A percentile compares a stretch with the other conserved stretches of the same genome.
Evolutionary conservation across 2,113 vertebrate genomes (phyloP).

Genomic region (Cheirogaleus medius): DNA sequence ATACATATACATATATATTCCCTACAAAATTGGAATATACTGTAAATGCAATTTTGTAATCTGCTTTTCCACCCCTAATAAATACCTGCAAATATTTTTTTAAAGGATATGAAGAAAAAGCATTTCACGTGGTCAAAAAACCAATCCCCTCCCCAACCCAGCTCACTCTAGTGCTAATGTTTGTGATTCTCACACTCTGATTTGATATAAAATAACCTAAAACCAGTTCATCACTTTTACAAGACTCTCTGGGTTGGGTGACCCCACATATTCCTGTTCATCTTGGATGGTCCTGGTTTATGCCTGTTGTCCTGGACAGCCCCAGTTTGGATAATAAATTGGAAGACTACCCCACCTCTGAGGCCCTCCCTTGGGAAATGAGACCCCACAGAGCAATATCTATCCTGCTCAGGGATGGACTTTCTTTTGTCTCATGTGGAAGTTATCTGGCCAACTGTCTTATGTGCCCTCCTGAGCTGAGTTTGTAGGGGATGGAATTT

Average conservation of each 20-base stretch:
- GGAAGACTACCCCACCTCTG: background rate
- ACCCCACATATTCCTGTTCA: background rate
- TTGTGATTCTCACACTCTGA: background rate
- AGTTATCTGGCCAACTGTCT: background rate
- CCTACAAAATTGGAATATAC: background rate
- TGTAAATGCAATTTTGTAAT: background rate
- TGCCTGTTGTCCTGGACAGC: background rate
- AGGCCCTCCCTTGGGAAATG: background rate
- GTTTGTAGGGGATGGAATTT: background rate
- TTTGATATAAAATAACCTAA: constrained; percentile 8
- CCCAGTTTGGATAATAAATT: background rate
- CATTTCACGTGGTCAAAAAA: constrained; percentile 21
- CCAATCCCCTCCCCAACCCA: background rate
- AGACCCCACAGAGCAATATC: background rate
- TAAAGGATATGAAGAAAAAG: background rate
- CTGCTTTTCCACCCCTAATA: constrained; percentile 3
- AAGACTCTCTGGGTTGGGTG: background rate
- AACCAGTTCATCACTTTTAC: background rate
- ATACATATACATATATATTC: background rate
- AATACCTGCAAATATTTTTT: background rate
- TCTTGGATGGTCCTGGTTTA: background rate
- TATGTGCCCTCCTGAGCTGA: background rate
- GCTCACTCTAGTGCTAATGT: background rate
- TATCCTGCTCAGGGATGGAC: background rate
- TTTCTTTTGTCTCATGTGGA: constrained; percentile 26